Evolutionary conservation across 2,797 vertebrate species (phyloP), one percentile per base, ranked within the genome.

Genomic region (Gadopsis bispinosus): DNA sequence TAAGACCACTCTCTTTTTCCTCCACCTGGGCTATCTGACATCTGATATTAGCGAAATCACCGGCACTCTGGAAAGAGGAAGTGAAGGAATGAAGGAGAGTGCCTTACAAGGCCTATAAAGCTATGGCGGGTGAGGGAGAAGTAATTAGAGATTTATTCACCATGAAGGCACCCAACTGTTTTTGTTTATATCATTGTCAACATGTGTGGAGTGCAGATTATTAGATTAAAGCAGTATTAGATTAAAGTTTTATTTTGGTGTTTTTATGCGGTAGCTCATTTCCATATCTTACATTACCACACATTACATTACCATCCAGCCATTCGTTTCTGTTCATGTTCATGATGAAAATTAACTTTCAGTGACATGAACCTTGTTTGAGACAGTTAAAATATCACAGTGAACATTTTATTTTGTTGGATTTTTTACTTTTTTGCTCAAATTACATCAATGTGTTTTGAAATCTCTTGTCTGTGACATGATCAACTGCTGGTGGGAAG

Each of bases 11-110:
- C 89, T 91, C 83, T 91, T 88, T 92, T 91, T 88, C 81, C 83
- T 85, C 84, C 90, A 93, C 90, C 92, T 91, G 83, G 86, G 69
- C 81, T 77, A 89, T 92, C 91, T 88, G 90, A 93, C 91, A 93
- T 92, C 83, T 90, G 89, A 92, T 91, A 91, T 87, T 82, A 91
- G 75, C 68, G 85, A 92, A 88, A 93, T 92, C 87, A 81, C 67
- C 50, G 20, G 79, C 79, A 82, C 83, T 81, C 33, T 77, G 68
- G 81, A 84, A 89, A 81, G 74, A 89, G 85, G 83, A 87, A 83
- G 79, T 41, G 37, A 67, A 83, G 51, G 62, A 85, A 83, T 43
- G 51, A 73, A 66, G 79, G 54, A 79, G 58, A 80, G 58, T 83
- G 68, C 35, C 71, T 61, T 63, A 59, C 37, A 74, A 55, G 67